Evolutionary conservation across 2,888 invertebrate species (phyloP).

Genomic region (Parelbella ahira): DNA sequence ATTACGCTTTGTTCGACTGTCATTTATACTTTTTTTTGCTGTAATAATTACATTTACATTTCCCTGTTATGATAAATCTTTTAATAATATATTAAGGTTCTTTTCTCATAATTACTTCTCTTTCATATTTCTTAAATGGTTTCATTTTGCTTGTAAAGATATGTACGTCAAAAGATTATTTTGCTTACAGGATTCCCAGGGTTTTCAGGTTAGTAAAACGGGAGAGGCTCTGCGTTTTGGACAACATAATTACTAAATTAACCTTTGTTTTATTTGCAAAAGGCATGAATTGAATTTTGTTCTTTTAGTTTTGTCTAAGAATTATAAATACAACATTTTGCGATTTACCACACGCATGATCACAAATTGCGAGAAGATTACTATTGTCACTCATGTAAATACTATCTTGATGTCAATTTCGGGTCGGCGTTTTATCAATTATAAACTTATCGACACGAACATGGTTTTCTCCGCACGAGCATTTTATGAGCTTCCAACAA

Average conservation of each 20-base stretch:
- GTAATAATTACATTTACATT: too few relatives aligned
- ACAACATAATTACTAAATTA: slow-evolving; percentile 12
- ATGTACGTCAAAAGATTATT: slow-evolving; percentile 57
- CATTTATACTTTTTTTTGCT: too few relatives aligned
- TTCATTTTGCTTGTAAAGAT: slow-evolving; percentile 37
- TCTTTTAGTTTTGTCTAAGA: background rate
- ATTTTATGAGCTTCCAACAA: slow-evolving; percentile 8
- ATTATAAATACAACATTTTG: background rate
- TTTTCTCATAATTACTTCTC: too few relatives aligned
- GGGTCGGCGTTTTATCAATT: background rate
- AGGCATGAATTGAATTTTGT: too few relatives aligned
- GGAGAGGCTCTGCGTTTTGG: slow-evolving; percentile 21
- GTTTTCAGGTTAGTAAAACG: slow-evolving; percentile 73
- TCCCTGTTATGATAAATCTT: too few relatives aligned
- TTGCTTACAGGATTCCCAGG: slow-evolving; percentile 78
- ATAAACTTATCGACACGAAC: slow-evolving; percentile 2
- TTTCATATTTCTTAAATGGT: slow-evolving; percentile 1
- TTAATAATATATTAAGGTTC: too few relatives aligned
- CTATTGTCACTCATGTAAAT: background rate
- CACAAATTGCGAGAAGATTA: background rate
- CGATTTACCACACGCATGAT: slow-evolving; percentile 2
- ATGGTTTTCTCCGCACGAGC: slow-evolving; percentile 8
- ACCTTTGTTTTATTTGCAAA: slow-evolving; percentile 1
- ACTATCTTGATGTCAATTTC: slow-evolving; percentile 1
- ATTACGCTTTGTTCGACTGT: too few relatives aligned